These are phyloP conservation scores for Oedothorax gibbosus DNA, from an alignment of 1,140 invertebrate genomes.

Conservation along the genomic window DNA sequence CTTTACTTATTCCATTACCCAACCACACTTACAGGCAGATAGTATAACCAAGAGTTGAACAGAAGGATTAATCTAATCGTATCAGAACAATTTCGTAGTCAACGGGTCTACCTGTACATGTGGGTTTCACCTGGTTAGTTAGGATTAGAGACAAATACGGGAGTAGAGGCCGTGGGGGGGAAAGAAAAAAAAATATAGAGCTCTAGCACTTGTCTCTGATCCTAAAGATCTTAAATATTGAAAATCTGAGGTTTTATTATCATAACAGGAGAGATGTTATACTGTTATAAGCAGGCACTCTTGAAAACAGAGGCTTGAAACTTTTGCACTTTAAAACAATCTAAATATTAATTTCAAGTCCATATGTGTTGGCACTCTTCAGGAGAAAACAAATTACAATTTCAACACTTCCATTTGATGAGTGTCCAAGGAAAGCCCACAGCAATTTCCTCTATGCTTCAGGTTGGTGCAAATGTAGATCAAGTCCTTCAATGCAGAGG, in stretches of 20 bases:
- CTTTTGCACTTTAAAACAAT: constrained; percentile 10
- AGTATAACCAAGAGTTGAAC: constrained; percentile 17
- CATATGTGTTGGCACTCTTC: background rate
- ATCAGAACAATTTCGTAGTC: background rate
- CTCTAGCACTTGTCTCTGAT: background rate
- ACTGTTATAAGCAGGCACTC: background rate
- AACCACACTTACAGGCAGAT: constrained; percentile 7
- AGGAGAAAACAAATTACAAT: constrained; percentile 6
- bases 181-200: background rate
- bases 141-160: constrained; percentile 11
- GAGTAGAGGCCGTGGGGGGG: background rate
- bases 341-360: background rate
- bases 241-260: constrained; percentile 55
- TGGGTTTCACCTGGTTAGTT: constrained; percentile 37
- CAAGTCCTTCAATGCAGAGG: background rate
- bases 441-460: background rate
- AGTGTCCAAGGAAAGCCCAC: background rate
- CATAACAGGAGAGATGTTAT: background rate
- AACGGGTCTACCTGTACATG: constrained; percentile 10
- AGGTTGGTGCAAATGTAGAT: background rate
- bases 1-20: background rate
- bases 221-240: background rate
- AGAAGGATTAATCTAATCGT: constrained; percentile 11
- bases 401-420: constrained; percentile 19
- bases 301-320: background rate